Conservation (phyloP, 2,888 invertebrate species). For the Cosmia trapezina region DNA sequence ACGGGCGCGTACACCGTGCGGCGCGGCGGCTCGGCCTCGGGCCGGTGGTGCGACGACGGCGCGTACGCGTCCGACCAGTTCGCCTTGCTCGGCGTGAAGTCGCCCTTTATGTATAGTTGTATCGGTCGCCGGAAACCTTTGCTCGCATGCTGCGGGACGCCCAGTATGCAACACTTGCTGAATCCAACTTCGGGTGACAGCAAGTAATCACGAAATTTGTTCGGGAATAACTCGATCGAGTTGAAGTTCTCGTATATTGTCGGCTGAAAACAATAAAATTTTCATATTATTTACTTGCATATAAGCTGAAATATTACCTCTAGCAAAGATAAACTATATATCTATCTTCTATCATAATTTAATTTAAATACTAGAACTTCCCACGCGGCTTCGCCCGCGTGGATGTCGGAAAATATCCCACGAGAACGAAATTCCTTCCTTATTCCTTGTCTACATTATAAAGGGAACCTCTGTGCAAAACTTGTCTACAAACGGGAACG, state of each 20-base stretch:
- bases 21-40: conserved; percentile 90
- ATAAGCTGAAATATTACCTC: background rate
- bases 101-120: conserved; percentile 92
- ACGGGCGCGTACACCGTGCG: conserved; percentile 88
- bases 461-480: no score
- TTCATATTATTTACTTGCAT: background rate
- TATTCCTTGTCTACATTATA: no score
- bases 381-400: no score
- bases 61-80: conserved; percentile 92
- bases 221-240: conserved; percentile 96
- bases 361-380: no score
- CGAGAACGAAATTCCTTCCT: no score
- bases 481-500: no score
- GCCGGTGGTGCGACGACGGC: conserved; percentile 91
- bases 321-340: background rate
- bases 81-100: conserved; percentile 91
- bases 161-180: conserved; percentile 96
- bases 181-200: conserved; percentile 97
- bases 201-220: conserved; percentile 97
- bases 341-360: no score
- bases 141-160: conserved; percentile 94
- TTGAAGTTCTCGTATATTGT: conserved; percentile 96
- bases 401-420: no score
- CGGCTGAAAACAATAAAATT: conserved; percentile 91
- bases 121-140: conserved; percentile 97